phyloP scores from a whole-genome alignment of 2,113 vertebrate species.

The Nyctereutes procyonoides region DNA sequence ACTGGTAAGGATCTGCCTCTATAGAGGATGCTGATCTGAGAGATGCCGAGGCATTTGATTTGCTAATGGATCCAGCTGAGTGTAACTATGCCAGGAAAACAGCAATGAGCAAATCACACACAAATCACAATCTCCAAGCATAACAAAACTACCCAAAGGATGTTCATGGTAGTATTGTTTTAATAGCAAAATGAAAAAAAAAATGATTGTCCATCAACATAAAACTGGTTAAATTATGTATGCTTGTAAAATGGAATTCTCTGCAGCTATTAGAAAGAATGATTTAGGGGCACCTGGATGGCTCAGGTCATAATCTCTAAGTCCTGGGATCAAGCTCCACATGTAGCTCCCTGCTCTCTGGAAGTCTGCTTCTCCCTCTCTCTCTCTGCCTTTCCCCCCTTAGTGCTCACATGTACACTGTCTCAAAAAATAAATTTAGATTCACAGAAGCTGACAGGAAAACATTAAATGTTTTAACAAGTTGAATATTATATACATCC shows the following conservation, averaged over 20 bases:
- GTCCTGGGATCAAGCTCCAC: background rate
- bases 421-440: background rate
- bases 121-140: slow-evolving; percentile 21
- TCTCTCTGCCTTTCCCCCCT: background rate
- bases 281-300: background rate
- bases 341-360: background rate
- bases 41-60: background rate
- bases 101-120: slow-evolving; percentile 36
- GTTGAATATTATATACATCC: background rate
- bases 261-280: slow-evolving; percentile 1
- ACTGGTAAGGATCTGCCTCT: background rate
- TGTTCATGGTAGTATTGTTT: slow-evolving; percentile 1
- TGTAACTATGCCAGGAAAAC: slow-evolving; percentile 4
- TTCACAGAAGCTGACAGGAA: background rate
- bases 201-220: background rate
- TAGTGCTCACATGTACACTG: no score
- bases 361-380: background rate
- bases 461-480: background rate
- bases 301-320: background rate
- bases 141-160: background rate
- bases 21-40: background rate
- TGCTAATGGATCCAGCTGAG: background rate
- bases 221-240: slow-evolving; percentile 47
- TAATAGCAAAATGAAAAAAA: slow-evolving; percentile 30
- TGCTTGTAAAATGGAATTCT: background rate